A percentile compares a stretch with the other conserved stretches of the same genome.
phyloP scores from a whole-genome alignment of 2,888 invertebrate species.

The Griposia aprilina region DNA sequence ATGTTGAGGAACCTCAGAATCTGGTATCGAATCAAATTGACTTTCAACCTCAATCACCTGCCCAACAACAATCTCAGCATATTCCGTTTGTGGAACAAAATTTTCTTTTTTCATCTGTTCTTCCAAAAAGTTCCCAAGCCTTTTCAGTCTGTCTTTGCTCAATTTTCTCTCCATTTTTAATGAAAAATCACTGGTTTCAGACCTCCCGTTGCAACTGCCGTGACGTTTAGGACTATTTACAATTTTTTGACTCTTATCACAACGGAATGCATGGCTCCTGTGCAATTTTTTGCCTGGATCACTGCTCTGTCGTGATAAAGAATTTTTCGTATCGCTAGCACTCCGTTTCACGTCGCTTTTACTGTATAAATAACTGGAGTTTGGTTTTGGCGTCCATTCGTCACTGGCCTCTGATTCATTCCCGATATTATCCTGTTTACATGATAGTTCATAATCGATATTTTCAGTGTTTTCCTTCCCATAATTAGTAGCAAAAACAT shows the following conservation, averaged over 20 bases:
- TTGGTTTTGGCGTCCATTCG: slow-evolving; percentile 75
- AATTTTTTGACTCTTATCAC: slow-evolving; percentile 86
- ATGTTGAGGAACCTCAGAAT: slow-evolving; percentile 85
- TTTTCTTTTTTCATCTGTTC: slow-evolving; percentile 87
- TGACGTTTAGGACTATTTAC: slow-evolving; percentile 79
- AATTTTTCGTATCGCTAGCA: slow-evolving; percentile 79
- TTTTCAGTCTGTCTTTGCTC: slow-evolving; percentile 84
- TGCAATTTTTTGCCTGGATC: slow-evolving; percentile 91
- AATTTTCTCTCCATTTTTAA: slow-evolving; percentile 83
- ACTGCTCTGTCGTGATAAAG: slow-evolving; percentile 85
- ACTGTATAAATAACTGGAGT: slow-evolving; percentile 83
- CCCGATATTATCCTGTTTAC: slow-evolving; percentile 61
- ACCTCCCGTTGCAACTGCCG: slow-evolving; percentile 83
- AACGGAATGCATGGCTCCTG: slow-evolving; percentile 91
- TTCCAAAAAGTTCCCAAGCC: slow-evolving; percentile 84
- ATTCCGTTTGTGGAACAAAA: slow-evolving; percentile 71
- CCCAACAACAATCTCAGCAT: slow-evolving; percentile 63
- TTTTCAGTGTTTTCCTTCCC: slow-evolving; percentile 65
- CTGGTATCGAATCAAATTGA: slow-evolving; percentile 78
- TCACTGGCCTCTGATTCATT: slow-evolving; percentile 72
- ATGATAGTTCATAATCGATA: slow-evolving; percentile 62
- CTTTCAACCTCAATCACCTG: slow-evolving; percentile 65
- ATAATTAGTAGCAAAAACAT: slow-evolving; percentile 41
- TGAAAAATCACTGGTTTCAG: slow-evolving; percentile 82
- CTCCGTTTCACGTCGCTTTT: slow-evolving; percentile 80